Base-by-base conservation (phyloP, 2,888 invertebrate species). In the Ethmia dodecea region DNA sequence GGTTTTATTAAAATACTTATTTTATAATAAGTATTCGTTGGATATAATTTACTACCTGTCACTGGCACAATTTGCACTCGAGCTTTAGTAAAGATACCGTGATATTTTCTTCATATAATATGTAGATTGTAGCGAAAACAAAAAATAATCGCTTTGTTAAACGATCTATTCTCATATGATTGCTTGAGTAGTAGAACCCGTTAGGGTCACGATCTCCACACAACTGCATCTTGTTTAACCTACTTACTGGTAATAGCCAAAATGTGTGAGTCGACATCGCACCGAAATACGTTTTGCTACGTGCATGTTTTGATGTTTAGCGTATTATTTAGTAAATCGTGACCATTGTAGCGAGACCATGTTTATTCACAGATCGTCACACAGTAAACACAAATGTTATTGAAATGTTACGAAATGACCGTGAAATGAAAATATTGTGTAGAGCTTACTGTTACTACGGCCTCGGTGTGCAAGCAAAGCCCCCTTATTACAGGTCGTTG, bases 371-470 rank as follows among this genome's bases (percentile, higher is more conserved):
- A 54, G 55, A 56, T 15, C 50, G 47, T 55, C 60, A 61, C 55
- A 59, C 55, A 50, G 44, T 47, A 48, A 55, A 55, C 60, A 61
- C 54, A 53, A 55, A 60, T 59, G 56, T 64, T 68, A 68, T 70
- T 73, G 69, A 72, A 77, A 76, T 65, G 63, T 78, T 76, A 76
- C 70, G 70, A 77, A 80, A 80, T 69, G 73, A 67, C 79, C 78
- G 75, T 80, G 76, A 80, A 78, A 75, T 73, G 61, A 69, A 74
- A 75, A 74, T 71, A 67, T 65, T 67, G 64, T 67, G 54, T 53
- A 55, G 55, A 50, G 59, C 64, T 51, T 56, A 60, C 57, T 63
- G 64, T 68, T 72, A 69, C 74, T 67, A 72, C 68, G 65, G 61
- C 55, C 66, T 60, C 67, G 52, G 62, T 49, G 58, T 59, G 58